These are phyloP conservation scores for Pandion haliaetus DNA, from an alignment of 2,113 vertebrate species.

Conservation along the genomic window DNA sequence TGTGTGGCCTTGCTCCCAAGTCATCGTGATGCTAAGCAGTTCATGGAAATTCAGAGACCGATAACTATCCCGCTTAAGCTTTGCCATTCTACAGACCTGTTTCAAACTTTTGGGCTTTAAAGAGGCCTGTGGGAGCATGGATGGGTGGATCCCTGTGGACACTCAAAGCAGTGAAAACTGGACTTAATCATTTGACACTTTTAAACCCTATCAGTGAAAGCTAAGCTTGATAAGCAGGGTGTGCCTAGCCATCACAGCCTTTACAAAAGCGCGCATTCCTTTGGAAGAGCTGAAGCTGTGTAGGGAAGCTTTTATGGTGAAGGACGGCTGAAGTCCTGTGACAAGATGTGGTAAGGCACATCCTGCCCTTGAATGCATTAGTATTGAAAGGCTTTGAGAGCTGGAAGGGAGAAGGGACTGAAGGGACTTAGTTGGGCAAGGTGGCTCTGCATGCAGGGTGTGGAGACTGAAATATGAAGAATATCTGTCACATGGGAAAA, in stretches of 20 bases:
- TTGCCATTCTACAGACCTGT: neutral
- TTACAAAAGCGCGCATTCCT: neutral
- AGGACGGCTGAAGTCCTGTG: neutral
- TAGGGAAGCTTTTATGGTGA: neutral
- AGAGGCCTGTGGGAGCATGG: neutral
- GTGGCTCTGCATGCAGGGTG: neutral
- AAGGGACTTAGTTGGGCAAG: neutral
- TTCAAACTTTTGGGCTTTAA: neutral
- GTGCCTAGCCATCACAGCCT: neutral
- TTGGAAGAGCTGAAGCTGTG: neutral
- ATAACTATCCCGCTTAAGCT: neutral
- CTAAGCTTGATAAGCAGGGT: neutral
- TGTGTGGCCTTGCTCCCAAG: neutral
- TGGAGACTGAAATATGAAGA: neutral
- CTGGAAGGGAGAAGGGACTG: neutral
- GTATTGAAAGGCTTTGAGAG: neutral
- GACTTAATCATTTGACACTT: neutral
- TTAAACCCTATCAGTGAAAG: neutral
- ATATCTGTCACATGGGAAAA: neutral
- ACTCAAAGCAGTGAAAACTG: neutral
- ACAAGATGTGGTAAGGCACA: neutral
- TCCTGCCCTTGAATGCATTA: neutral
- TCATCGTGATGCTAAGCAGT: neutral
- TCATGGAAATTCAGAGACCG: neutral
- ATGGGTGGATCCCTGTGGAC: neutral